Evolutionary conservation across 2,888 invertebrate species (phyloP).

Genomic region (Plebejus melissa): DNA sequence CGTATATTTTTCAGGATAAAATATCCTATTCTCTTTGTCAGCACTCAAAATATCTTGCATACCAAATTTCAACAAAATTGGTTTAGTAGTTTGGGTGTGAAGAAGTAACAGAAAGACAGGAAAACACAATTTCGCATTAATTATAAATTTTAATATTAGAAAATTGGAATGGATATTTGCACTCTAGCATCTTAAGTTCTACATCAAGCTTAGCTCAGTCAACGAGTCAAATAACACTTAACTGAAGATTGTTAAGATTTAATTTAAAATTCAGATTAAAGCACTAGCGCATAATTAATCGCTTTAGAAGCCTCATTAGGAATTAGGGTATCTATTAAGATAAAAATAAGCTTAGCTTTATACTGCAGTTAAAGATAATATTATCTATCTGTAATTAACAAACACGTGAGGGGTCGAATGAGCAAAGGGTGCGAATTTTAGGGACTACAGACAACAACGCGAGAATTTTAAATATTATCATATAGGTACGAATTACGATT

Average conservation of each 20-base stretch:
- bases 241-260: slow-evolving; percentile 9
- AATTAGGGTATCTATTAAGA: background rate
- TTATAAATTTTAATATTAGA: too few species aligned
- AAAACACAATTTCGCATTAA: too few species aligned
- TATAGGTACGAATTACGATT: background rate
- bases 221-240: slow-evolving; percentile 13
- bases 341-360: slow-evolving; percentile 1
- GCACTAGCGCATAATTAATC: slow-evolving; percentile 5
- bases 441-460: background rate
- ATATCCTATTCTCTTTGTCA: too few species aligned
- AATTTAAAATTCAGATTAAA: slow-evolving; percentile 16
- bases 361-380: background rate
- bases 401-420: background rate
- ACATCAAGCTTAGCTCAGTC: background rate
- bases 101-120: too few species aligned
- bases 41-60: too few species aligned
- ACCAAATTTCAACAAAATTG: background rate
- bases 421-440: background rate
- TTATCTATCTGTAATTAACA: background rate
- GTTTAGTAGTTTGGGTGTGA: too few species aligned
- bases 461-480: background rate
- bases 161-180: background rate
- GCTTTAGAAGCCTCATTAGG: slow-evolving; percentile 2
- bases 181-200: background rate
- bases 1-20: too few species aligned